These are phyloP conservation scores for Cheilosia scutellata DNA, from an alignment of 2,888 invertebrate genomes.

Conservation along the genomic window DNA sequence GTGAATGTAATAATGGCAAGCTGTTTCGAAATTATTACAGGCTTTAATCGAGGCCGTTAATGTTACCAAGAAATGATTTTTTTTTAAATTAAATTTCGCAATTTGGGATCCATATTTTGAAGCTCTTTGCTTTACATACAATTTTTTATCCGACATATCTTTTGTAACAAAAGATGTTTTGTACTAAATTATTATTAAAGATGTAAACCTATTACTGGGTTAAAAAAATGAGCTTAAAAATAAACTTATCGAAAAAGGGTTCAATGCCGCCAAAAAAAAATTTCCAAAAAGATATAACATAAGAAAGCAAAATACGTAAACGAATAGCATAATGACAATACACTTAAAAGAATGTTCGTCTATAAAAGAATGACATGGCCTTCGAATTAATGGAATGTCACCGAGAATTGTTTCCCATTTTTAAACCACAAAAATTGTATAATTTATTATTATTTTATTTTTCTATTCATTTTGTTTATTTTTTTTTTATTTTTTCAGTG, in stretches of 20 bases:
- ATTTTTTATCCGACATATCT: background rate
- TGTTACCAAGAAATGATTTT: too few species aligned
- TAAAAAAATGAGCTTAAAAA: conserved; percentile 50
- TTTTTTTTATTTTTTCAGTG: conserved; percentile 59
- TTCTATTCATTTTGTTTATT: conserved; percentile 39
- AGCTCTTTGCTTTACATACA: too few species aligned
- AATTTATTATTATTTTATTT: conserved; percentile 31
- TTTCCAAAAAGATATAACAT: conserved; percentile 8
- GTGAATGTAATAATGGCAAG: too few species aligned
- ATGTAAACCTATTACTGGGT: too few species aligned
- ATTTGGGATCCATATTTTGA: background rate
- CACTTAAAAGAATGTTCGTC: conserved; percentile 18
- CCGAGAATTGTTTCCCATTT: conserved; percentile 15
- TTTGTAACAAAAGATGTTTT: conserved; percentile 8
- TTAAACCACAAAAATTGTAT: conserved; percentile 13
- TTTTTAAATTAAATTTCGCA: background rate
- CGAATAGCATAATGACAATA: conserved; percentile 61
- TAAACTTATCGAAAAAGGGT: conserved; percentile 28
- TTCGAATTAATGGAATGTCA: conserved; percentile 2
- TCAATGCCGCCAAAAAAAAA: conserved; percentile 27
- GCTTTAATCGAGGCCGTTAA: background rate
- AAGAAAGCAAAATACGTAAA: conserved; percentile 17
- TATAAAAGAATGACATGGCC: conserved; percentile 21
- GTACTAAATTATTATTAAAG: too few species aligned
- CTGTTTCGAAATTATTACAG: background rate